Conservation (phyloP, 2,797 vertebrate genomes). For the Crenichthys baileyi region DNA sequence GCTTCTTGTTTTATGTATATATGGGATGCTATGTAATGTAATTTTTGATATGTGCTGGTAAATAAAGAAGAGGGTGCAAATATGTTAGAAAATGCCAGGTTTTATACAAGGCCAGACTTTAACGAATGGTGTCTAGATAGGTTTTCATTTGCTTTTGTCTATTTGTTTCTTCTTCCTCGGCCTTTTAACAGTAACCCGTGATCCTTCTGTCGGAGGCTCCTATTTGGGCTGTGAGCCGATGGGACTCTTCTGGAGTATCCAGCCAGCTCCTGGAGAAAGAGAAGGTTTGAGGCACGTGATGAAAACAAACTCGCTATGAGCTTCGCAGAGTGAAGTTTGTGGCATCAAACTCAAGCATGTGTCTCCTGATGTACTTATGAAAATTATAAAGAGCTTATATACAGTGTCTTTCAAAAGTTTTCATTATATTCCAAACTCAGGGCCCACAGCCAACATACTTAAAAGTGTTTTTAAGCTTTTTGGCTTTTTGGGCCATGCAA, state of each 20-base stretch:
- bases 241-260: slow-evolving; percentile 86
- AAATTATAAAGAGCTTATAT: neutral
- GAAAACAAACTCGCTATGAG: slow-evolving; percentile 6
- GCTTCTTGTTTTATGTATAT: neutral
- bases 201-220: slow-evolving; percentile 81
- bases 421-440: neutral
- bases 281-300: slow-evolving; percentile 69
- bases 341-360: neutral
- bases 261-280: slow-evolving; percentile 71
- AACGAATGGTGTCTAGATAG: neutral
- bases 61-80: neutral
- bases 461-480: neutral
- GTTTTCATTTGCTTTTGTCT: neutral
- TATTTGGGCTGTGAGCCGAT: slow-evolving; percentile 85
- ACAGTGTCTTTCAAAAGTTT: neutral
- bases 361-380: neutral
- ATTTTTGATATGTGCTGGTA: neutral
- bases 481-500: neutral
- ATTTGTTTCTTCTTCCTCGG: neutral
- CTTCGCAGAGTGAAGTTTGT: neutral
- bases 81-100: neutral
- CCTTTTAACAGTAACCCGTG: slow-evolving; percentile 59
- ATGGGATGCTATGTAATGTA: neutral
- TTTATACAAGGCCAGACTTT: neutral
- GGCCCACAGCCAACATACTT: neutral